Conservation (phyloP, 2,888 invertebrate species). For the Yponomeuta sedellus region DNA sequence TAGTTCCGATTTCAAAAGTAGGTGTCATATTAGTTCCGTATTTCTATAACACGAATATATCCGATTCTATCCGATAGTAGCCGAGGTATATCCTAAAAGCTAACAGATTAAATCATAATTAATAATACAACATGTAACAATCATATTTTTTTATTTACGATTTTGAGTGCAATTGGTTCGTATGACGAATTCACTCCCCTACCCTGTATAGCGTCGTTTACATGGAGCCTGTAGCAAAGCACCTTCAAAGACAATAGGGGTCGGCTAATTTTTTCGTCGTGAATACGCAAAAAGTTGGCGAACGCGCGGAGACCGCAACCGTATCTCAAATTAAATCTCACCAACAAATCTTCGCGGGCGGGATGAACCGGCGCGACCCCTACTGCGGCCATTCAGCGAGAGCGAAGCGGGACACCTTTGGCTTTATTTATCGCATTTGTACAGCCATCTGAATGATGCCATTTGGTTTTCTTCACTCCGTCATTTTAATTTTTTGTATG, state of each 20-base stretch:
- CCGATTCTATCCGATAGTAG: too few relatives aligned
- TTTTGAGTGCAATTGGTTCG: too few relatives aligned
- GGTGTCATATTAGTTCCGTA: too few relatives aligned
- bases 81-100: too few relatives aligned
- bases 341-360: conserved; percentile 65
- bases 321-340: conserved; percentile 74
- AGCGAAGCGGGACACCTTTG: conserved; percentile 20
- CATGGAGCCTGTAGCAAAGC: conserved; percentile 2
- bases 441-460: conserved; percentile 8
- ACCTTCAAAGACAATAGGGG: conserved; percentile 33
- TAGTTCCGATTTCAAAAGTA: too few relatives aligned
- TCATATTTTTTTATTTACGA: too few relatives aligned
- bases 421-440: conserved; percentile 18
- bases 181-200: too few relatives aligned
- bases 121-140: too few relatives aligned
- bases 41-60: too few relatives aligned
- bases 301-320: conserved; percentile 57
- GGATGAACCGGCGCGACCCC: conserved; percentile 39
- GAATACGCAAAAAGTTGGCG: conserved; percentile 59
- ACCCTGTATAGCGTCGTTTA: neutral
- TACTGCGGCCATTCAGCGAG: conserved; percentile 18
- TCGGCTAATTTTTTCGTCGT: conserved; percentile 36
- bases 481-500: too few relatives aligned
- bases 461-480: neutral
- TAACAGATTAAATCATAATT: too few relatives aligned